Percentiles rank a stretch among this genome's conserved stretches.
Conservation (phyloP, 2,113 vertebrate species). For the Trichechus manatus region DNA sequence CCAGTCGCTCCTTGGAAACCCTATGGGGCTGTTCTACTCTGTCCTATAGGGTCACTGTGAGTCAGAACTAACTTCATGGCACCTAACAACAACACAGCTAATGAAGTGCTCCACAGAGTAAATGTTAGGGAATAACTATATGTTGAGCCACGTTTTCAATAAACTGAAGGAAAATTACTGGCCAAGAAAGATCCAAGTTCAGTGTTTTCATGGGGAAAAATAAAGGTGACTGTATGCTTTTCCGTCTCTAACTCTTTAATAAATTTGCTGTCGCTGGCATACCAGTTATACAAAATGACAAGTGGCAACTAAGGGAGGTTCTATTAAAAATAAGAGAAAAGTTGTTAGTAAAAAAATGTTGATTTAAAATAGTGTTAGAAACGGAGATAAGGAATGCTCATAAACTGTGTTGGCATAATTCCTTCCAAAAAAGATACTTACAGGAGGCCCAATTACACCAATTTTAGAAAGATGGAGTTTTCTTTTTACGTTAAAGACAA, state of each 20-base stretch:
- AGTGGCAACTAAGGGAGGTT: background rate
- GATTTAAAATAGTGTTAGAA: background rate
- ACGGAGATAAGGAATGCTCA: background rate
- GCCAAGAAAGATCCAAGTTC: background rate
- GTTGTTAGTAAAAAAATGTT: background rate
- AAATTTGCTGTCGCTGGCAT: background rate
- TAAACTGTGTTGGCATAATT: too few species aligned
- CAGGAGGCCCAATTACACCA: background rate
- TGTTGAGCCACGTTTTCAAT: background rate
- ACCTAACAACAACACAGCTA: background rate
- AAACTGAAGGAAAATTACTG: background rate
- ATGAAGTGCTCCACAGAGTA: background rate
- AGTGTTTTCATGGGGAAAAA: background rate
- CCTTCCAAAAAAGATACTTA: background rate
- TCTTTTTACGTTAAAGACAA: background rate
- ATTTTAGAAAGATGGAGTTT: background rate
- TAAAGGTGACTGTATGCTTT: background rate
- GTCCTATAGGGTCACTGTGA: too few species aligned
- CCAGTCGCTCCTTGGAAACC: too few species aligned
- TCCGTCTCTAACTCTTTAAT: background rate
- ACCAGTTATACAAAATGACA: background rate
- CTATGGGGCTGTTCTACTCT: too few species aligned
- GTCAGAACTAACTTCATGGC: too few species aligned
- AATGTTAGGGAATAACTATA: background rate
- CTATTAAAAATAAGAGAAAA: background rate